These are phyloP conservation scores for Leuciscus waleckii DNA, from an alignment of 2,797 vertebrate species.

Conservation along the genomic window DNA sequence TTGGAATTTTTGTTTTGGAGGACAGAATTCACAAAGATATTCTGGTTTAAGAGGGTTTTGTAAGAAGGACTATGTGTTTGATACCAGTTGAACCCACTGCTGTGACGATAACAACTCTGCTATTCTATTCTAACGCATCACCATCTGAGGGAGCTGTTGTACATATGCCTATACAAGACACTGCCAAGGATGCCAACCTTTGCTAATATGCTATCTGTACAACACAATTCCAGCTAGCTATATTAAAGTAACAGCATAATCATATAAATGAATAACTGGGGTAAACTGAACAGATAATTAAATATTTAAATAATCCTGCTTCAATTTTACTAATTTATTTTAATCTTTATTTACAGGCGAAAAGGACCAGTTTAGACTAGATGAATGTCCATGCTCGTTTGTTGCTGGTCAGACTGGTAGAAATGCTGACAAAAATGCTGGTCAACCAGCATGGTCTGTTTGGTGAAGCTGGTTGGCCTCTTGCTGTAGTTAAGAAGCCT, in stretches of 20 bases:
- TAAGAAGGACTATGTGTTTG: not conserved
- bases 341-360: not conserved
- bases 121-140: not conserved
- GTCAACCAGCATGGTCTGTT: not conserved
- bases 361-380: not conserved
- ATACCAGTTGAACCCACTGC: not conserved
- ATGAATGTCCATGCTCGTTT: not conserved
- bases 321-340: not conserved
- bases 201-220: not conserved
- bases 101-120: not conserved
- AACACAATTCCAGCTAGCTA: not conserved
- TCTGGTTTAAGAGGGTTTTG: not conserved
- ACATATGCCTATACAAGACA: not conserved
- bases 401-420: not conserved
- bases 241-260: not conserved
- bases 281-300: not conserved
- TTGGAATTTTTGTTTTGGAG: not conserved
- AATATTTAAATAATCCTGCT: not conserved
- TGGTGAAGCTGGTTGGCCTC: not conserved
- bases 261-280: not conserved
- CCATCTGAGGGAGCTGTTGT: conserved; percentile 1
- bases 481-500: not conserved
- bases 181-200: not conserved
- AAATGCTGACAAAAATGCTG: not conserved
- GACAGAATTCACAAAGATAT: not conserved